phyloP scores from a whole-genome alignment of 2,888 invertebrate genomes.

The Ernsta delagoae region DNA sequence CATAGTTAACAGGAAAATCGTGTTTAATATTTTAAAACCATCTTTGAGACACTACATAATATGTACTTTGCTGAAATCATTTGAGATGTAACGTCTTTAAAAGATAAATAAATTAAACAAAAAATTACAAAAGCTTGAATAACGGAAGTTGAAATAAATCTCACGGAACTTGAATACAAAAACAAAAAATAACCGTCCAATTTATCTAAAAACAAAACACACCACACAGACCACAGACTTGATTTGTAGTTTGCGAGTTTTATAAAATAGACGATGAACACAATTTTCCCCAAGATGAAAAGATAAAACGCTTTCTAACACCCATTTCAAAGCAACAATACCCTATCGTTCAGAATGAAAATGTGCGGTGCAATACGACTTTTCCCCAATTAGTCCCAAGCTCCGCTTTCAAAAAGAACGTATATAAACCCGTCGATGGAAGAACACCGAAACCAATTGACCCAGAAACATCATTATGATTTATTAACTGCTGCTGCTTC shows the following conservation, averaged over 20 bases:
- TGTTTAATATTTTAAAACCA: too few species aligned
- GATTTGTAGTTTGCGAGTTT: neutral
- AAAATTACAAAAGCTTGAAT: neutral
- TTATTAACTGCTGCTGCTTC: slow-evolving; percentile 28
- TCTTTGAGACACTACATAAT: too few species aligned
- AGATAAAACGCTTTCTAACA: slow-evolving; percentile 21
- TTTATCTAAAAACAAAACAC: neutral
- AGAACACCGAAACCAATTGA: slow-evolving; percentile 35
- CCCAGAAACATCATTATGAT: slow-evolving; percentile 37
- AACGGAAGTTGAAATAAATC: neutral
- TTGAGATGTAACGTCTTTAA: neutral
- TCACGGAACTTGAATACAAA: neutral
- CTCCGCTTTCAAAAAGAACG: slow-evolving; percentile 24
- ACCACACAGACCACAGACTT: neutral
- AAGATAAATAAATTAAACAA: neutral
- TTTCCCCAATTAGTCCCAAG: slow-evolving; percentile 34
- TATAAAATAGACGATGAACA: slow-evolving; percentile 1
- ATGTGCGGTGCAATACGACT: slow-evolving; percentile 26
- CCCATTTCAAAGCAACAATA: slow-evolving; percentile 29
- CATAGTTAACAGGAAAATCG: too few species aligned
- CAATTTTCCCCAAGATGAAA: slow-evolving; percentile 3
- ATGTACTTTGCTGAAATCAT: neutral
- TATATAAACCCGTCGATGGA: slow-evolving; percentile 28
- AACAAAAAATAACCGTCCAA: neutral
- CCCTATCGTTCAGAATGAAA: slow-evolving; percentile 34